phyloP scores from a whole-genome alignment of 92 coral and sea anemone genomes.

The Paragorgia papillata region DNA sequence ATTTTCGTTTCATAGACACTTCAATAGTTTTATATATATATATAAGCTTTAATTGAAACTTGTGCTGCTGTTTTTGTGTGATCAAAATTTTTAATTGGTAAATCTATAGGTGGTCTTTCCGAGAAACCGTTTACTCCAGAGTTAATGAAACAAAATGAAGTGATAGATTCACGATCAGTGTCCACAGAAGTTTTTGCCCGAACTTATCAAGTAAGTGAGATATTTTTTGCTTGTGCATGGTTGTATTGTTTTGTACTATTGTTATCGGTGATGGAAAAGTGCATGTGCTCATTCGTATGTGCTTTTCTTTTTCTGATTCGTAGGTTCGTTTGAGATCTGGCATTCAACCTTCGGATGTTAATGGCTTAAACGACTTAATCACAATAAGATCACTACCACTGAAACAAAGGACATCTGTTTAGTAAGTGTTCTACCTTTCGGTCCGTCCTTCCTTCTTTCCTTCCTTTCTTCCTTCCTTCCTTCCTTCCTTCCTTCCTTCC shows the following conservation, averaged over 20 bases:
- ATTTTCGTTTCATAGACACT: too few relatives aligned
- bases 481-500: too few relatives aligned
- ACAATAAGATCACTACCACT: conserved; percentile 77
- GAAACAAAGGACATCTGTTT: conserved; percentile 85
- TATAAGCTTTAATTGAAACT: too few relatives aligned
- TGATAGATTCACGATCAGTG: conserved; percentile 61
- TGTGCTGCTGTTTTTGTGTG: too few relatives aligned
- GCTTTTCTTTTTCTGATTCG: background rate
- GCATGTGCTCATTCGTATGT: too few relatives aligned
- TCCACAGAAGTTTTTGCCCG: conserved; percentile 72
- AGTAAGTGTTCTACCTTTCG: conserved; percentile 60
- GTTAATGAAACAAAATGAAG: conserved; percentile 14
- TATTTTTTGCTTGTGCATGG: too few relatives aligned
- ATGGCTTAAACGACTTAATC: conserved; percentile 81
- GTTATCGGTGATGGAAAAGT: too few relatives aligned
- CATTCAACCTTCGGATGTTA: conserved; percentile 73
- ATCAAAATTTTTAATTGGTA: too few relatives aligned
- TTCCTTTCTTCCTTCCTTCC: too few relatives aligned
- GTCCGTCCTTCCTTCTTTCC: too few relatives aligned
- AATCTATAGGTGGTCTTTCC: conserved; percentile 8
- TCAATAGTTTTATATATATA: too few relatives aligned
- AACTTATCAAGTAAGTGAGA: conserved; percentile 21
- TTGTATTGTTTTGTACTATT: too few relatives aligned
- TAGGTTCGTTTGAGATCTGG: conserved; percentile 81
- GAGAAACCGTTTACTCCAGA: conserved; percentile 39